These are phyloP conservation scores for Lepus townsendii DNA, from an alignment of 2,797 vertebrate genomes.

Conservation along the genomic window DNA sequence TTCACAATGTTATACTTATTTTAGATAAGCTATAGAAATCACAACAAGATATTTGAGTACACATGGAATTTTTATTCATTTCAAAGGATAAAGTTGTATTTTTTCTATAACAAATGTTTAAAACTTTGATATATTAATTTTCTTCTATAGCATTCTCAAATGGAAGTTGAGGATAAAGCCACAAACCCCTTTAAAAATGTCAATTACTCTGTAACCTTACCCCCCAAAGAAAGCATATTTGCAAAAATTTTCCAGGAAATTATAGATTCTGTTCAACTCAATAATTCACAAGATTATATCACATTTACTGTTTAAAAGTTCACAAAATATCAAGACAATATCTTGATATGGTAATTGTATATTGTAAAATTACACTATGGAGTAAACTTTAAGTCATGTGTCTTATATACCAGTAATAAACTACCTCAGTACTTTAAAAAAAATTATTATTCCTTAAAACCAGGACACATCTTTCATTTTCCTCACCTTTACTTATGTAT, in stretches of 20 bases:
- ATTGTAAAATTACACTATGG: not conserved
- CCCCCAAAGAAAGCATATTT: not conserved
- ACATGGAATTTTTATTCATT: not conserved
- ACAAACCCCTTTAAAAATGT: not conserved
- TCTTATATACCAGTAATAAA: not conserved
- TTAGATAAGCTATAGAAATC: not conserved
- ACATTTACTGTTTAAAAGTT: not conserved
- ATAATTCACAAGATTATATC: not conserved
- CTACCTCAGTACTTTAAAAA: not conserved
- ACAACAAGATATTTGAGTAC: slow-evolving; percentile 16
- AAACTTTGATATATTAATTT: not conserved
- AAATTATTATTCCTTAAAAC: not conserved
- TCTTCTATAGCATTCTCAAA: not conserved
- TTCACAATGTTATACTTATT: not conserved
- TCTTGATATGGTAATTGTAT: not conserved
- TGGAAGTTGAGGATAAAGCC: not conserved
- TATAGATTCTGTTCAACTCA: not conserved
- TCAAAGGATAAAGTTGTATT: not conserved
- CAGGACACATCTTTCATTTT: not conserved
- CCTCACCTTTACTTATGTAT: slow-evolving; percentile 17
- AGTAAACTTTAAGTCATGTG: slow-evolving; percentile 14
- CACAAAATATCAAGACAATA: not conserved
- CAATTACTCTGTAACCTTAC: not conserved
- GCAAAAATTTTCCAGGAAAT: not conserved
- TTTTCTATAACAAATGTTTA: not conserved